Conservation (phyloP, 2,888 invertebrate genomes). For the Cheilosia vulpina region DNA sequence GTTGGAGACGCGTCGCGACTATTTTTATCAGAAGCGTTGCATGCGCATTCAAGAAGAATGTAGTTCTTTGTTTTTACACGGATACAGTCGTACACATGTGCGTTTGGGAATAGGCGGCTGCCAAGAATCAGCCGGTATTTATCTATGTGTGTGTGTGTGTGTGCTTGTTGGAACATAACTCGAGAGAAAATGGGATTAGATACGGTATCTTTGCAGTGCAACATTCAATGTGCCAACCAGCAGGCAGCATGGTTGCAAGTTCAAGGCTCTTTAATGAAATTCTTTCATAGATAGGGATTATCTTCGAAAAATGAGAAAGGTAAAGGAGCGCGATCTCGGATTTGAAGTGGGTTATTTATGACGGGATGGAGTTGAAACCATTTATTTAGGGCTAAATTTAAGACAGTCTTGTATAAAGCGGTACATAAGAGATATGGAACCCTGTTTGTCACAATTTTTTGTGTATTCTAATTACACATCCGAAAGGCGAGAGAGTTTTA, state of each 20-base stretch:
- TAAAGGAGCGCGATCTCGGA: background rate
- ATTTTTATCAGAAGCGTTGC: slow-evolving; percentile 71
- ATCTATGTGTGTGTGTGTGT: slow-evolving; percentile 26
- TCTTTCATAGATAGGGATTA: slow-evolving; percentile 25
- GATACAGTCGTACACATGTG: background rate
- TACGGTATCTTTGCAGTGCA: slow-evolving; percentile 46
- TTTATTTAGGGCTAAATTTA: background rate
- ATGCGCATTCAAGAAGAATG: slow-evolving; percentile 72
- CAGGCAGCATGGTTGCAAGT: slow-evolving; percentile 55
- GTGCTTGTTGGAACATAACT: slow-evolving; percentile 18
- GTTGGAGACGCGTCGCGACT: slow-evolving; percentile 48
- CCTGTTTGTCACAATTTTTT: background rate
- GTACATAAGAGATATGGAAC: background rate
- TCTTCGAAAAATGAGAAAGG: background rate
- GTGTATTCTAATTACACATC: background rate
- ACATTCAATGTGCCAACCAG: slow-evolving; percentile 31
- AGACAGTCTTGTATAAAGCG: background rate
- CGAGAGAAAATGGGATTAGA: slow-evolving; percentile 65
- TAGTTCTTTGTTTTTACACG: slow-evolving; percentile 63
- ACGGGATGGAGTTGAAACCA: background rate
- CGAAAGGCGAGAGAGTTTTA: background rate
- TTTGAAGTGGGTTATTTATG: slow-evolving; percentile 3
- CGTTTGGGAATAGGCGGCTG: slow-evolving; percentile 20
- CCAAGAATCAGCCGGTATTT: slow-evolving; percentile 43
- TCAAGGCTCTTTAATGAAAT: slow-evolving; percentile 71